A percentile compares a stretch with the other conserved stretches of the same genome.
These are phyloP conservation scores for Oreocharis arfaki DNA, from an alignment of 2,113 vertebrate species.

Conservation along the genomic window DNA sequence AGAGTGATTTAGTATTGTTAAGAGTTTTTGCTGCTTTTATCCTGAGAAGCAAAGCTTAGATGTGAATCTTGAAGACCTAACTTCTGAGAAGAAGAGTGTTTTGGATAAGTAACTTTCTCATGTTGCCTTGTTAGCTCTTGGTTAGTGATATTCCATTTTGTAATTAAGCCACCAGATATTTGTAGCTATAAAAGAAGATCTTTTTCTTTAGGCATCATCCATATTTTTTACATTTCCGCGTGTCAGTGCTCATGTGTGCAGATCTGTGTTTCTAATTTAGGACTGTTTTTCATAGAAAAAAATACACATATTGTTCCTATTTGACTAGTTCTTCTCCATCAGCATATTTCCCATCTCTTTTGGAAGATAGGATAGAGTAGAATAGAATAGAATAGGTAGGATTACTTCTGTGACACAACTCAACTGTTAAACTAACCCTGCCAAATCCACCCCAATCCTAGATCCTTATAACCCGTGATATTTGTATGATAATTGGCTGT, in stretches of 20 bases:
- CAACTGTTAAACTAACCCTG: background rate
- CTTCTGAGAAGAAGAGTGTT: background rate
- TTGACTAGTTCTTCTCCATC: background rate
- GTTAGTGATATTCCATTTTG: background rate
- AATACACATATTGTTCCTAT: background rate
- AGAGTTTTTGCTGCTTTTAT: slow-evolving; percentile 5
- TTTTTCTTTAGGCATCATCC: background rate
- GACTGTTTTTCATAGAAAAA: background rate
- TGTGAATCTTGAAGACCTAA: background rate
- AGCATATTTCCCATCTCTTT: background rate
- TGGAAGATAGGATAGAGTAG: background rate
- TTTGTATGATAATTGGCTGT: background rate
- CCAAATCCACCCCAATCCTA: background rate
- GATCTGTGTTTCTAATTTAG: background rate
- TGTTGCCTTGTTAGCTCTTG: background rate
- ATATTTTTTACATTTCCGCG: background rate
- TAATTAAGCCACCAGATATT: background rate
- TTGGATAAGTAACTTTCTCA: background rate
- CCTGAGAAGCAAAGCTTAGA: slow-evolving; percentile 24
- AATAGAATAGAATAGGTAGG: background rate
- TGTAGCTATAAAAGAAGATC: background rate
- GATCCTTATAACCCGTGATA: background rate
- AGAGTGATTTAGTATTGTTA: slow-evolving; percentile 17
- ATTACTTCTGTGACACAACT: background rate
- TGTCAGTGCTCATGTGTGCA: background rate